phyloP scores from a whole-genome alignment of 2,888 invertebrate species.

The Melanostoma mellinum region DNA sequence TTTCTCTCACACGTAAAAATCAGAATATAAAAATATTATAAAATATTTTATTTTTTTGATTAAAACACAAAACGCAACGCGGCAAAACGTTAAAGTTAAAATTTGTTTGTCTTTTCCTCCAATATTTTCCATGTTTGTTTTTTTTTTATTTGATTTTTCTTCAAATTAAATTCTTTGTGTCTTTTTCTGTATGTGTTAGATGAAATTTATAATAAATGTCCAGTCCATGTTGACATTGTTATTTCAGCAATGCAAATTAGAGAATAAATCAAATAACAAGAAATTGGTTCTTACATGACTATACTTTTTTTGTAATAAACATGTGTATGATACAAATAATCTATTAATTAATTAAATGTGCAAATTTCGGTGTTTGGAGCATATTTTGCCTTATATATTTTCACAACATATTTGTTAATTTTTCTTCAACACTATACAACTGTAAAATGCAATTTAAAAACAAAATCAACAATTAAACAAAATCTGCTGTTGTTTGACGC shows the following conservation, averaged over 20 bases:
- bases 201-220: conserved; percentile 21
- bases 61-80: conserved; percentile 17
- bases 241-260: conserved; percentile 61
- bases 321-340: background rate
- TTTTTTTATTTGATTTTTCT: conserved; percentile 18
- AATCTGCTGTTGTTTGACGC: too few relatives aligned
- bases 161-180: conserved; percentile 48
- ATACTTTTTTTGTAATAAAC: conserved; percentile 10
- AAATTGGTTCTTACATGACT: background rate
- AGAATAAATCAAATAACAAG: conserved; percentile 13
- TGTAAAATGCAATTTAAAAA: conserved; percentile 39
- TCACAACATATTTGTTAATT: conserved; percentile 43
- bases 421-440: conserved; percentile 15
- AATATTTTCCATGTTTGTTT: background rate
- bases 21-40: conserved; percentile 2
- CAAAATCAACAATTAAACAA: too few relatives aligned
- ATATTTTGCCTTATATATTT: conserved; percentile 63
- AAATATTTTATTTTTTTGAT: background rate
- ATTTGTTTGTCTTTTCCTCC: too few relatives aligned
- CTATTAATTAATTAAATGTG: conserved; percentile 53
- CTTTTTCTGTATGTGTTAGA: conserved; percentile 63
- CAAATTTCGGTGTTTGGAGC: conserved; percentile 76
- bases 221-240: conserved; percentile 50
- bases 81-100: background rate
- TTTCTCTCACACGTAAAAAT: conserved; percentile 15